These are phyloP conservation scores for Bombus fervidus DNA, from an alignment of 1,140 invertebrate species.

Conservation along the genomic window DNA sequence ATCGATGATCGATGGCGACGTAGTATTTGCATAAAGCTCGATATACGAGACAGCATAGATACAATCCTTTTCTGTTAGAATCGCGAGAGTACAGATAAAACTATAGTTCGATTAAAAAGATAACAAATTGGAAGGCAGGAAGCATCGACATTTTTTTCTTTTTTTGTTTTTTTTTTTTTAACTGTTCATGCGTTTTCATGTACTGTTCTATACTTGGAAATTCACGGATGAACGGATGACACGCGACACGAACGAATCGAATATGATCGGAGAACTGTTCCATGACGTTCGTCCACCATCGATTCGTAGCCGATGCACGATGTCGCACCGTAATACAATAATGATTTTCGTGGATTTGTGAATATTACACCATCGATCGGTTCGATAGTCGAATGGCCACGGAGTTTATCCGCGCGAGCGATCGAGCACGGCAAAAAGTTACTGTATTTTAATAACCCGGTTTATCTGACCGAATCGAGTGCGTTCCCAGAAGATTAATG, in stretches of 20 bases:
- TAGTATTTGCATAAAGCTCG: too few relatives aligned
- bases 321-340: conserved; percentile 17
- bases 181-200: neutral
- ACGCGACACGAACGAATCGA: conserved; percentile 3
- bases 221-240: conserved; percentile 1
- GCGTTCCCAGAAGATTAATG: conserved; percentile 48
- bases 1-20: conserved; percentile 11
- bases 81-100: neutral
- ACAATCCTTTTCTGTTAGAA: neutral
- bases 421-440: conserved; percentile 27
- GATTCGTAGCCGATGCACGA: neutral
- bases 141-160: neutral
- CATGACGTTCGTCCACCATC: neutral
- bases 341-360: conserved; percentile 35
- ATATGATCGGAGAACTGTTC: neutral
- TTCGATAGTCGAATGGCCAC: conserved; percentile 21
- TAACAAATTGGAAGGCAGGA: neutral
- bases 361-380: conserved; percentile 29
- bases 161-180: neutral
- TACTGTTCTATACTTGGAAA: neutral
- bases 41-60: too few relatives aligned
- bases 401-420: conserved; percentile 19
- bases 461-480: conserved; percentile 42
- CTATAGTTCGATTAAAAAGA: neutral
- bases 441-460: conserved; percentile 53